Percentiles rank a stretch among this genome's conserved stretches.
These are phyloP conservation scores for Julus scandinavius DNA, from an alignment of 2,888 invertebrate species.

Conservation along the genomic window DNA sequence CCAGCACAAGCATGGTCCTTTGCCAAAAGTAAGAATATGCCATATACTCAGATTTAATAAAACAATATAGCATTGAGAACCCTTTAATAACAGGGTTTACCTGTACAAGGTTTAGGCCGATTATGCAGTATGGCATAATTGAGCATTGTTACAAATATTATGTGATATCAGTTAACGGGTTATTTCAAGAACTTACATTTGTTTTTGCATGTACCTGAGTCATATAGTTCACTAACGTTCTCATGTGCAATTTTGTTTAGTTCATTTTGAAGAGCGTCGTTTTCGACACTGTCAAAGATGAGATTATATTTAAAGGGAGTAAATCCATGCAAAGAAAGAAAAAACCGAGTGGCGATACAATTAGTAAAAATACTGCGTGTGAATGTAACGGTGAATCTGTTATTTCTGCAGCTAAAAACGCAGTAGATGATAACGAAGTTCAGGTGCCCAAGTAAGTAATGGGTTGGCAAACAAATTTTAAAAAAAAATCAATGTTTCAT, in stretches of 20 bases:
- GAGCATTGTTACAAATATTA: neutral
- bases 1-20: neutral
- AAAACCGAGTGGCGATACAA: neutral
- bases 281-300: neutral
- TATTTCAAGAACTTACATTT: neutral
- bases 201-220: neutral
- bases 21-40: neutral
- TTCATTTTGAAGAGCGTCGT: neutral
- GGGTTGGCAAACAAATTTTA: no score
- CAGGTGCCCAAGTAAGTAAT: neutral
- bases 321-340: neutral
- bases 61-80: neutral
- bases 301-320: neutral
- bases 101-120: no score
- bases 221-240: neutral
- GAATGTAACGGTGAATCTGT: neutral
- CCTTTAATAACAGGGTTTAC: neutral
- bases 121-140: neutral
- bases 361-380: neutral
- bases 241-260: neutral
- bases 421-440: neutral
- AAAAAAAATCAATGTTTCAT: no score
- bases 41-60: neutral
- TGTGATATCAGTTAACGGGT: no score
- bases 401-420: neutral